These are phyloP conservation scores for Arrhopalites spinosus DNA, from an alignment of 2,888 invertebrate species.

Conservation along the genomic window DNA sequence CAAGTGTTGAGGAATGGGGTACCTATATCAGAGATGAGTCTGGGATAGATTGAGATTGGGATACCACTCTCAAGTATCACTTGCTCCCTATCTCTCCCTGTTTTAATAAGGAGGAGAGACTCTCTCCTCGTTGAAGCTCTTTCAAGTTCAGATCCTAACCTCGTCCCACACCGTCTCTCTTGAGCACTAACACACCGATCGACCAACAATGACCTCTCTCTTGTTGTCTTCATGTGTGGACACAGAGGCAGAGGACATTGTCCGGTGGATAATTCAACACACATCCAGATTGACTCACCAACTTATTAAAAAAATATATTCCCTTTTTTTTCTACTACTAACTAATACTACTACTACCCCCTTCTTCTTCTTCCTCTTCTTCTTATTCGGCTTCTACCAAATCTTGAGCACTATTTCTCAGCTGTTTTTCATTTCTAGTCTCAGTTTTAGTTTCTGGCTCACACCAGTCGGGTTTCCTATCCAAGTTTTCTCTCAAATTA, in stretches of 20 bases:
- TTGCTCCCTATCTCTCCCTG: neutral
- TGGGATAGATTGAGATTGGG: too few relatives aligned
- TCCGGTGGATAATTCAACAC: constrained; percentile 30
- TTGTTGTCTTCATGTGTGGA: neutral
- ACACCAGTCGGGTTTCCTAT: constrained; percentile 28
- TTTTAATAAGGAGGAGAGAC: neutral
- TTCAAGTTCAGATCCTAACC: constrained; percentile 32
- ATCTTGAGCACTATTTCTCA: constrained; percentile 6
- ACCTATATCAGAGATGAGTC: too few relatives aligned
- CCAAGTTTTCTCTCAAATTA: neutral
- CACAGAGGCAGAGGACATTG: constrained; percentile 23
- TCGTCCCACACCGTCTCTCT: constrained; percentile 29
- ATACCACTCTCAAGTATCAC: too few relatives aligned
- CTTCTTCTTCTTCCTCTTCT: neutral
- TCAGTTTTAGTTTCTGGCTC: constrained; percentile 31
- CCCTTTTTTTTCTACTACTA: too few relatives aligned
- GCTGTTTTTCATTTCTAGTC: constrained; percentile 21
- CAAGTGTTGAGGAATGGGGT: too few relatives aligned
- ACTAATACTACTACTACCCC: too few relatives aligned
- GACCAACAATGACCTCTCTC: constrained; percentile 24
- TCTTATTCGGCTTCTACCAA: neutral
- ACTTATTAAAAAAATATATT: neutral
- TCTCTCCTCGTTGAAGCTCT: neutral
- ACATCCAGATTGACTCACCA: neutral
- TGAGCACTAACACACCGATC: neutral